phyloP scores from a whole-genome alignment of 2,113 vertebrate genomes.

The Malurus elegans region DNA sequence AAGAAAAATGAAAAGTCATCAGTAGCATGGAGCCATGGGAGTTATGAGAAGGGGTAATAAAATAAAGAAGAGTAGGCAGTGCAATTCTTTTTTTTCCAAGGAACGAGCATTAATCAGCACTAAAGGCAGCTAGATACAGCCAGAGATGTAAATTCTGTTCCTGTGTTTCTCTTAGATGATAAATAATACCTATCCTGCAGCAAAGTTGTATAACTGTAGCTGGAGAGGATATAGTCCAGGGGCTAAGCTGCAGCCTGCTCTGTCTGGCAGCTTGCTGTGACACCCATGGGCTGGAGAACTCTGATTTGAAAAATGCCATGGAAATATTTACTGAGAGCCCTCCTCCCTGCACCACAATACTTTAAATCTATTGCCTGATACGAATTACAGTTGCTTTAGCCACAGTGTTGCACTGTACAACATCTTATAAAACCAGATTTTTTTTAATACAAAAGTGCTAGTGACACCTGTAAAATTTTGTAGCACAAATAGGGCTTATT shows the following conservation, averaged over 20 bases:
- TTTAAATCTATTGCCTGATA: background rate
- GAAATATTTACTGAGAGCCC: conserved; percentile 1
- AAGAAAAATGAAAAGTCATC: conserved; percentile 50
- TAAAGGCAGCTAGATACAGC: background rate
- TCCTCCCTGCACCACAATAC: background rate
- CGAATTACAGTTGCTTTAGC: background rate
- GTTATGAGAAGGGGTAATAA: background rate
- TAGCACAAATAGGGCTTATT: background rate
- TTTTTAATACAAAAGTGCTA: background rate
- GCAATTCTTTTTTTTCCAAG: background rate
- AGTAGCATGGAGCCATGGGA: conserved; percentile 2
- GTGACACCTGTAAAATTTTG: background rate
- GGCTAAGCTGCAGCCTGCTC: background rate
- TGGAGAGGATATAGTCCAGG: background rate
- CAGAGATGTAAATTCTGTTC: conserved; percentile 24
- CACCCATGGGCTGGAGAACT: background rate
- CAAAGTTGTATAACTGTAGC: background rate
- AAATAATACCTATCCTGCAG: background rate
- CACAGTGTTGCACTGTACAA: background rate
- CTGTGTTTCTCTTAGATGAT: background rate
- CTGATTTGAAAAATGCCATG: background rate
- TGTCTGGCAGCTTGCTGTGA: background rate
- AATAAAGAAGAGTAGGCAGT: conserved; percentile 12
- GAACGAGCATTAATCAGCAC: background rate
- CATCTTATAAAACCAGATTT: background rate